Base-by-base conservation (phyloP, 2,113 vertebrate genomes). In the Epinephelus lanceolatus region DNA sequence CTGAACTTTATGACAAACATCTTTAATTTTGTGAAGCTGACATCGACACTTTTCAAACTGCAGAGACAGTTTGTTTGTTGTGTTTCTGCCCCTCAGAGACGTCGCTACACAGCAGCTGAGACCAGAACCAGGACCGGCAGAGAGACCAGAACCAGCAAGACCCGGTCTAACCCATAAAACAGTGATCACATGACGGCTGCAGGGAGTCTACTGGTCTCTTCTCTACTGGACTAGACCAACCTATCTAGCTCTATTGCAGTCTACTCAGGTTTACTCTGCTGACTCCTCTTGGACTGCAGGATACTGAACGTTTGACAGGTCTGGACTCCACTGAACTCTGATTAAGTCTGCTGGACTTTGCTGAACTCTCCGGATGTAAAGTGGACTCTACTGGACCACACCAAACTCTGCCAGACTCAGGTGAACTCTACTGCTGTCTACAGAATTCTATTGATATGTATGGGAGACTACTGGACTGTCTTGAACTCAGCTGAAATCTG, bases 1-100 rank as follows among this genome's bases (percentile, higher is more conserved):
- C 14, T 71, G 23, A 45, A 59, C 42, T 61, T 49, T 15, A 61
- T 72, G 55, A 73, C 57, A 49, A 73, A 61, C 71, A 51, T 30
- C 57, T 73, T 72, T 72, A 33, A 61, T 61, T 74, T 74, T 2
- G 57, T n/a, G 57, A 51, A 3, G 25, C 71, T 74, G 57, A 74
- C 42, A 0, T 61, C 13, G 3, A 51, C 57, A 37, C 71, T 61
- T 74, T 61, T 51, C 71, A 74, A 74, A 62, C 57, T 51, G 71
- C 71, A 49, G 17, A 61, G 27, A 70, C 27, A 53, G 33, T 25
- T 27, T 6, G 47, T 30, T 30, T 23, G 7, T n/a, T 63, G 33
- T 30, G 27, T 52, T 42, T n/a, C 8, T 25, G 27, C 19, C 23
- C 30, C 49, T 71, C 47, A 30, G 66, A 68, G 66, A 68, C 5